Conservation (phyloP, 2,888 invertebrate genomes). For the Muschampia plurimacula region DNA sequence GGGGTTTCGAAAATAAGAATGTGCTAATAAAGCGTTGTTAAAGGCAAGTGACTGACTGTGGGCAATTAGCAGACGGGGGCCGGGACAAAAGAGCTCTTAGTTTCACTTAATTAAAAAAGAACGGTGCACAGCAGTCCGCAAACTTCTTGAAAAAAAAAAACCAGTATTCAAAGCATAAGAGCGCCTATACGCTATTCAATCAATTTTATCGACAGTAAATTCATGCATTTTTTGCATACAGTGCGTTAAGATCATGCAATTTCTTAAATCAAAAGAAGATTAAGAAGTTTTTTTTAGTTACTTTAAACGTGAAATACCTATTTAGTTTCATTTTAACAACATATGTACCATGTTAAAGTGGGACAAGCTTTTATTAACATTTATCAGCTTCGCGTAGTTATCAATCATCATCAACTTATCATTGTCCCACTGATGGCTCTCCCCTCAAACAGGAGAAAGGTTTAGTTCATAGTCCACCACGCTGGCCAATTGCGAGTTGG, state of each 20-base stretch:
- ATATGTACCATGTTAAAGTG: no score
- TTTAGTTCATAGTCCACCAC: no score
- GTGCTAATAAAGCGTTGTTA: background rate
- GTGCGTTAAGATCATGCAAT: no score
- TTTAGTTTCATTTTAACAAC: no score
- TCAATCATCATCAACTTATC: no score
- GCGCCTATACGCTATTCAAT: background rate
- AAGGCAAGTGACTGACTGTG: background rate
- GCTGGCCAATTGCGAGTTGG: no score
- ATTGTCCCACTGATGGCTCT: no score
- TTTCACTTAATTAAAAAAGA: conserved; percentile 80
- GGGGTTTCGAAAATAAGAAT: background rate
- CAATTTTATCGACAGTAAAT: background rate
- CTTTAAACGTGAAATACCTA: no score
- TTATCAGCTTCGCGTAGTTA: no score
- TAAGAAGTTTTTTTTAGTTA: background rate
- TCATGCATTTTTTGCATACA: background rate
- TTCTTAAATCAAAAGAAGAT: background rate
- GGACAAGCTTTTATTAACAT: no score
- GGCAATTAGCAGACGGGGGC: background rate
- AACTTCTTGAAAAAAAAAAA: conserved; percentile 3
- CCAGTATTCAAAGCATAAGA: background rate
- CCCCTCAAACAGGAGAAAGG: no score
- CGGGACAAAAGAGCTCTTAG: conserved; percentile 57
- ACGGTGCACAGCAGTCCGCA: conserved; percentile 44